Base-by-base conservation (phyloP, 1,140 invertebrate genomes). In the Cheumatopsyche charites region DNA sequence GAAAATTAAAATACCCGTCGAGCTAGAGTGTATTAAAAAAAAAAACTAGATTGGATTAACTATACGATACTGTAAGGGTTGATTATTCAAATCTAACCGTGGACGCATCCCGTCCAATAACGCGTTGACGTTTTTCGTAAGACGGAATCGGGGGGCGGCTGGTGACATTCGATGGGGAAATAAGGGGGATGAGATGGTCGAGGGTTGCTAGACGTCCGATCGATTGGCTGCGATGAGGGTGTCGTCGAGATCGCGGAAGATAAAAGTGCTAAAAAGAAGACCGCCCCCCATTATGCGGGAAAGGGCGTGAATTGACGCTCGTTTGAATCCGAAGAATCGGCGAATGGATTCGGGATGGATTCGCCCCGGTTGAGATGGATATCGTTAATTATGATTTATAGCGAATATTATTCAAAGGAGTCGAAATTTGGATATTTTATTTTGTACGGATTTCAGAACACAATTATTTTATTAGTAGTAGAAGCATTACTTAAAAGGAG, bases 111-210 rank as follows among this genome's bases (percentile, higher is more conserved):
- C 43, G 43, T 62, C 55, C 65, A 63, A 69, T 49, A 63, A 63
- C 47, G 62, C 58, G 66, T 52, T 74, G 73, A 74, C 73, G 68
- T 74, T 74, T 68, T 23, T 68, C 45, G 17, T 45, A 62, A 43
- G 63, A 26, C 26, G 55, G 71, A 11, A n/a, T 13, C 21, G 71
- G 25, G 62, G 17, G 47, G 13, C 25, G 58, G 67, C 26, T n/a
- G 15, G 9, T 75, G 74, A 75, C 74, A 75, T 73, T 75, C 70
- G 68, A 75, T n/a, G n/a, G n/a, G n/a, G n/a, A n/a, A 70, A 75
- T 72, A 43, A 42, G 52, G 19, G 55, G n/a, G 13, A 42, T 19
- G 42, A 41, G 36, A 47, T 36, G 3, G 29, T 9, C 29, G 61
- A 45, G 23, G 36, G 36, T 19, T 11, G 68, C 25, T 47, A 26